Base-by-base conservation (phyloP, 2,888 invertebrate species). In the Zele albiditarsus region DNA sequence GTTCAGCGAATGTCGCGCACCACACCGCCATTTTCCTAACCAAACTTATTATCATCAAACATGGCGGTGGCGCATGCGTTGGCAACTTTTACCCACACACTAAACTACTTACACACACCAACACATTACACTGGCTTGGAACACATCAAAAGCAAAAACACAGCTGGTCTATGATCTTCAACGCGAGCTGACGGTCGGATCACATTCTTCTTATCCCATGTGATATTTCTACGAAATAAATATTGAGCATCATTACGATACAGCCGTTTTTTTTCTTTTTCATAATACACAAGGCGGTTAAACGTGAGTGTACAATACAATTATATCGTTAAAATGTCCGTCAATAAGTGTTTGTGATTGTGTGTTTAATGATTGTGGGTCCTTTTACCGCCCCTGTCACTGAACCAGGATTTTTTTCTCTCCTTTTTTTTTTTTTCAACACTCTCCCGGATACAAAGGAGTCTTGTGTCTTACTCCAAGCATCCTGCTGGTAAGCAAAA, bases 161-260 rank as follows among this genome's bases (percentile, higher is more conserved):
- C 84, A 84, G 82, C 82, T 81, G 82, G 85, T 84, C 82, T 84
- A 83, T 80, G 84, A 84, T 83, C 82, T 81, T 81, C 80, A 80
- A 82, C 80, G 85, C 78, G 82, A 82, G 82, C 82, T 83, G 84
- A 86, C 82, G 83, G 81, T 81, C 80, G 80, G 80, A 77, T 78
- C 79, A 77, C 79, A 75, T 81, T 57, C 58, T 46, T 58, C 53
- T 42, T 31, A 53, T 73, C 53, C 80, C 81, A 81, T 83, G 83
- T 83, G 80, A 82, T 84, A 70, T 83, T 80, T 71, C 72, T 38
- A 81, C 79, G 79, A 80, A 38, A 77, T 49, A 81, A 82, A 78
- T 77, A 81, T 77, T 77, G 2, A 12, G 79, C 77, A 77, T 76
- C 78, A 76, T 71, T 68, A 70, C 46, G 2, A 20, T 20, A 20